Evolutionary conservation across 2,797 vertebrate genomes (phyloP).

Genomic region (Sebastes nivosus): DNA sequence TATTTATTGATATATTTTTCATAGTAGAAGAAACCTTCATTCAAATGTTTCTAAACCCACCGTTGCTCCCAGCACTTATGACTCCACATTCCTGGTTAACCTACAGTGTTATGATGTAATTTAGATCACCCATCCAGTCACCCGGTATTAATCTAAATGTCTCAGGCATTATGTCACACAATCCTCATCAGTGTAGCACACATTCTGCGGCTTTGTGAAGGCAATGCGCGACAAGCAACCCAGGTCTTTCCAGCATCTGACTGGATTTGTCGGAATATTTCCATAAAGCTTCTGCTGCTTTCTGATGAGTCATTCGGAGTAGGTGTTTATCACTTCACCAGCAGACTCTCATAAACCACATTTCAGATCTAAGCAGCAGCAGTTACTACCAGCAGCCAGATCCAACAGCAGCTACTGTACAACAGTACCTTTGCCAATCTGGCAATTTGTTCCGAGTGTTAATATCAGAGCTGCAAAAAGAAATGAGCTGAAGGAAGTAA

Average conservation of each 20-base stretch:
- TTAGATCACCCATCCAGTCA: conserved; percentile 7
- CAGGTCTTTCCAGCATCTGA: conserved; percentile 3
- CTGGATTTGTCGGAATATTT: conserved; percentile 23
- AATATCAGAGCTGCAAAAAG: conserved; percentile 11
- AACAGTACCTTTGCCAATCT: conserved; percentile 16
- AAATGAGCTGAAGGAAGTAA: not conserved
- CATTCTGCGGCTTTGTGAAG: conserved; percentile 2
- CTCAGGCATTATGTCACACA: conserved; percentile 3
- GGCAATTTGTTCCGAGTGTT: not conserved
- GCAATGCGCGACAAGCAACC: not conserved
- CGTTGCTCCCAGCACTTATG: not conserved
- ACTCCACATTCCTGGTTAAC: not conserved
- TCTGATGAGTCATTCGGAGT: conserved; percentile 54
- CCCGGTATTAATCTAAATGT: not conserved
- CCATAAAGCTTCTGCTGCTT: conserved; percentile 21
- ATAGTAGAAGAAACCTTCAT: not conserved
- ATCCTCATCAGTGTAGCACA: not conserved
- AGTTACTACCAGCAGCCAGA: conserved; percentile 2
- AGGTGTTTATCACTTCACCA: conserved; percentile 43
- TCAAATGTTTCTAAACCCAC: not conserved
- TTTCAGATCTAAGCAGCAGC: conserved; percentile 38
- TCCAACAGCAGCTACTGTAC: conserved; percentile 2
- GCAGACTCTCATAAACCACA: conserved; percentile 26
- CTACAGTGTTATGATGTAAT: conserved; percentile 1
- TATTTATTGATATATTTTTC: not conserved